These are phyloP conservation scores for Montipora efflorescens DNA, from an alignment of 64 coral and sea anemone genomes.

Conservation along the genomic window DNA sequence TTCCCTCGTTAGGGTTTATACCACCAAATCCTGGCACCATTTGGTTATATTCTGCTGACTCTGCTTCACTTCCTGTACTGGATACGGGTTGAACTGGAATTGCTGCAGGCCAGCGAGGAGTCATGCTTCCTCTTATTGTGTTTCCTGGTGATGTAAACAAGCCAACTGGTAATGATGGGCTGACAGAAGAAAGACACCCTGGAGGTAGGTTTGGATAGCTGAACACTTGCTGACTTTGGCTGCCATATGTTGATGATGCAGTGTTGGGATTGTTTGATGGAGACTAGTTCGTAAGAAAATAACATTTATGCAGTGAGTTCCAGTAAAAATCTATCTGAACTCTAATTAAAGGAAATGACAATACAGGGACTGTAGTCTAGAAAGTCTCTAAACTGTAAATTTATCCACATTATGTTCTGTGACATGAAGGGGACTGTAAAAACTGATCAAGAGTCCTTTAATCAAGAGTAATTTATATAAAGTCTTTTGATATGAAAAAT, in stretches of 20 bases:
- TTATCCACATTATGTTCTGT: too few species aligned
- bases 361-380: too few species aligned
- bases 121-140: constrained; percentile 17
- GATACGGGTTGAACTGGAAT: constrained; percentile 59
- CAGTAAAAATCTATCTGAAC: too few species aligned
- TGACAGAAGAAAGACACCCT: constrained; percentile 61
- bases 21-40: constrained; percentile 74
- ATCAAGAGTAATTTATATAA: too few species aligned
- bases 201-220: constrained; percentile 75
- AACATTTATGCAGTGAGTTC: not conserved
- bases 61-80: constrained; percentile 35
- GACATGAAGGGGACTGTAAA: too few species aligned
- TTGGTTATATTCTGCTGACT: constrained; percentile 62
- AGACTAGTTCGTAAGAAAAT: constrained; percentile 6
- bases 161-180: constrained; percentile 60
- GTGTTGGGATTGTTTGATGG: constrained; percentile 66
- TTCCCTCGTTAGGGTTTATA: constrained; percentile 76
- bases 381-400: too few species aligned
- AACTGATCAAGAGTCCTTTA: too few species aligned
- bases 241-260: constrained; percentile 52
- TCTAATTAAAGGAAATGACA: too few species aligned
- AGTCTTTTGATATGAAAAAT: too few species aligned
- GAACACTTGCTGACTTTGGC: constrained; percentile 68
- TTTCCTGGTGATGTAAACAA: constrained; percentile 70
- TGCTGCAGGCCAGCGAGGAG: constrained; percentile 66